These are phyloP conservation scores for Rapana venosa DNA, from an alignment of 2,888 invertebrate species.

Conservation along the genomic window DNA sequence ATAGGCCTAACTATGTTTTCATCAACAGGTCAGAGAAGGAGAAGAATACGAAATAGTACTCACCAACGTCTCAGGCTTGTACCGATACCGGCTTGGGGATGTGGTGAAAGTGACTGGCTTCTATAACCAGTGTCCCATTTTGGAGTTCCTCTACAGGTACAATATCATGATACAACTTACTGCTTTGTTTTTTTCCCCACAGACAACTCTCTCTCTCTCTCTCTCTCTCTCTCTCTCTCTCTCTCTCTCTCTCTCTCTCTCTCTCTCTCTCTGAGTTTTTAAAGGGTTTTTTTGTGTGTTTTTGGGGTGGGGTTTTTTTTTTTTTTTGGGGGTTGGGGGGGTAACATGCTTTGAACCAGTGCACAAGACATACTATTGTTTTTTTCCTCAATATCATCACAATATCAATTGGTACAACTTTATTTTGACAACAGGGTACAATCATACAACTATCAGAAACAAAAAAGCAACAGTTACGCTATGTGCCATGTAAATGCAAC, in stretches of 20 bases:
- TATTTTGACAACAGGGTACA: too few species aligned
- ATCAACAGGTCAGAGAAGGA: constrained; percentile 67
- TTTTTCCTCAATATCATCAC: too few species aligned
- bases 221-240: constrained; percentile 10
- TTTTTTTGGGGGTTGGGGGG: too few species aligned
- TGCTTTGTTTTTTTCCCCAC: neutral
- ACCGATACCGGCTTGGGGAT: constrained; percentile 75
- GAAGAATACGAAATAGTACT: constrained; percentile 68
- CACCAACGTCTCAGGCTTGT: constrained; percentile 72
- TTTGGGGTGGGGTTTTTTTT: too few species aligned
- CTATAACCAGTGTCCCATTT: constrained; percentile 47
- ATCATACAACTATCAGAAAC: too few species aligned
- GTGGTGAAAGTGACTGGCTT: constrained; percentile 71
- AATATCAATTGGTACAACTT: too few species aligned
- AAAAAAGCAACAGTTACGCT: too few species aligned
- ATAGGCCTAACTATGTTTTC: neutral
- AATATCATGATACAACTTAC: neutral
- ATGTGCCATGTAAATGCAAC: too few species aligned
- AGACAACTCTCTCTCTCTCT: neutral
- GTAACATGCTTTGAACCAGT: too few species aligned
- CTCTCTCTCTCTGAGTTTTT: neutral
- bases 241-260: constrained; percentile 6
- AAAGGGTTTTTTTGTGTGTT: neutral
- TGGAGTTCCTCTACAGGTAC: constrained; percentile 76
- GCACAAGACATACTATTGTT: too few species aligned